Evolutionary conservation across 2,113 vertebrate species (phyloP), one percentile per base, ranked within the genome.

Genomic region (Mixornis gularis): DNA sequence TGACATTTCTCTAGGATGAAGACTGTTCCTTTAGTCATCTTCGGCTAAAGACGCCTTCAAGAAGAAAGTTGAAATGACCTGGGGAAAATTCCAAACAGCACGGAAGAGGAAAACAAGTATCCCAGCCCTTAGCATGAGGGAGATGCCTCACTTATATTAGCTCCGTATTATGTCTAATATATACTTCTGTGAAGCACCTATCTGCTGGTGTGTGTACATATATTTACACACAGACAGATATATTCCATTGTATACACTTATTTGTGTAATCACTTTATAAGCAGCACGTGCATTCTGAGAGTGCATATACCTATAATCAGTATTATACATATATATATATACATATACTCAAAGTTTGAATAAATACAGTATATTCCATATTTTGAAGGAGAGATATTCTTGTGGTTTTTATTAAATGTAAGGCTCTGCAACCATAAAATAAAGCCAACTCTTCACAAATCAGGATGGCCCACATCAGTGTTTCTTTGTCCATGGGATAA

Each of bases 81-180:
- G 96, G 96, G 91, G 96, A 96, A 96, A 96, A 96, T 94, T 96
- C 95, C 96, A 96, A 96, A 96, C 91, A 94, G 96, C 95, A 93
- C 92, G 19, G 96, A 96, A 96, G 95, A 96, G 95, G 95, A 96
- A 91, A 96, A 92, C 91, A 41, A 93, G 89, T 95, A 53, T 65
- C 89, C 91, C 96, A 96, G 84, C 91, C 96, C 91, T 92, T 96
- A 96, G 95, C 89, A 77, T 91, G 87, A 94, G 96, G 94, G 92
- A 96, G 78, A 73, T 93, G 78, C 84, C 84, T 95, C 84, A 60
- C 83, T 94, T 88, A 83, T 8, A 87, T 68, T 52, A 93, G 89
- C 91, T 80, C 52, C 63, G 55, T 90, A 81, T 90, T 84, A 53
- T 94, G 88, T 90, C 73, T 88, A 78, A 68, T 89, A 76, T 96